Base-by-base conservation (phyloP, 2,797 vertebrate genomes). In the Stomatorhinus walkeri region DNA sequence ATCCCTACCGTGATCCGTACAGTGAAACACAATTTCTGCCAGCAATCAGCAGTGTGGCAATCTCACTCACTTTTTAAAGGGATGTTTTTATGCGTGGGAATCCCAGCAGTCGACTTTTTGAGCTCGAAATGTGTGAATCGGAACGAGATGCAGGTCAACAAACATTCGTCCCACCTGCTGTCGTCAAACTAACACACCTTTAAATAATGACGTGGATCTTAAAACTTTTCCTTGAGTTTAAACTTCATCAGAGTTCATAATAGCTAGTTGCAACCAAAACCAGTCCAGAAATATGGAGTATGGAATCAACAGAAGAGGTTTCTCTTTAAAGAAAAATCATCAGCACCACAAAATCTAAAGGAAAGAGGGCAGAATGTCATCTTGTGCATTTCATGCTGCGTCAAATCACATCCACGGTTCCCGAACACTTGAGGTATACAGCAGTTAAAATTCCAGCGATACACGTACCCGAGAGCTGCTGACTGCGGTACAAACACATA, bases 351-450 rank as follows among this genome's bases (percentile, higher is more conserved):
- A 51, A 88, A 83, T 79, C 48, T 14, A 43, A 22, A 51, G 32
- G 28, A 79, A 88, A 68, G 52, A 59, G 40, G 7, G 36, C 28
- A 88, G 52, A 83, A 85, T 61, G 3, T 24, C 36, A 2, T 43
- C 28, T 46, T 59, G 54, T 87, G 86, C 56, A 56, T 88, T 85
- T 89, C 81, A 85, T 85, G 83, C 88, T 36, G 43, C 32, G 81
- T 83, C 46, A 84, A 79, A 68, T 85, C 81, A 89, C 83, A 19
- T 85, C 83, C 22, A 89, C 43, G 24, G 56, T 85, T 89, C 43
- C 56, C 43, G 5, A 85, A 85, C 81, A 51, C n/a, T 89, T 89
- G 88, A 89, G 88, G 88, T 89, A 89, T 89, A 84, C 85, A 89
- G 88, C 81, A 89, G 46, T 85, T 88, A 88, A 89, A 85, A 61